Percentiles rank a stretch among this genome's conserved stretches.
Conservation (phyloP, 2,797 vertebrate species). For the Microctenopoma steveboyesi region DNA sequence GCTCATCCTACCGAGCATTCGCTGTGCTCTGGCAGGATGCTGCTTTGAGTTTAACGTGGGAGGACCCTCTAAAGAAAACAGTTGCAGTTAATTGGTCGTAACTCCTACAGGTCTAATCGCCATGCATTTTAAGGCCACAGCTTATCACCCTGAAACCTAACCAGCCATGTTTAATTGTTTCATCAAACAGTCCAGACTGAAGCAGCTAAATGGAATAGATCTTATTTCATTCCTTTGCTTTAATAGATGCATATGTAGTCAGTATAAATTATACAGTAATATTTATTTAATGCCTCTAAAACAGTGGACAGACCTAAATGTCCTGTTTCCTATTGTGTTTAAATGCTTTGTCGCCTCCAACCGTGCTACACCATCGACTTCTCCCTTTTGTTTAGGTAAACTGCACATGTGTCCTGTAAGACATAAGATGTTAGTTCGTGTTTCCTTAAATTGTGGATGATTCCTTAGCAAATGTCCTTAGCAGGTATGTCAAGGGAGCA, state of each 20-base stretch:
- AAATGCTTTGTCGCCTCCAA: too few relatives aligned
- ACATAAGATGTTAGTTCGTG: slow-evolving; percentile 1
- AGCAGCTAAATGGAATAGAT: background rate
- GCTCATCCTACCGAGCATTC: slow-evolving; percentile 8
- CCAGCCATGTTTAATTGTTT: slow-evolving; percentile 23
- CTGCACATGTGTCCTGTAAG: background rate
- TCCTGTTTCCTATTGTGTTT: too few relatives aligned
- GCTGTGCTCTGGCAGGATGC: slow-evolving; percentile 24
- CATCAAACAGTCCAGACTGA: background rate
- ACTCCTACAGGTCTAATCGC: slow-evolving; percentile 22
- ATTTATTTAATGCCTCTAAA: background rate
- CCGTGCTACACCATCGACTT: background rate
- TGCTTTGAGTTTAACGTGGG: slow-evolving; percentile 18
- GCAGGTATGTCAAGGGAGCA: slow-evolving; percentile 39
- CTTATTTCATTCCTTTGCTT: background rate
- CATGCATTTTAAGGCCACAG: slow-evolving; percentile 17
- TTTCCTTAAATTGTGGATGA: background rate
- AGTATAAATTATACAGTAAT: too few relatives aligned
- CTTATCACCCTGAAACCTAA: slow-evolving; percentile 30
- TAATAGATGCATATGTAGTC: background rate
- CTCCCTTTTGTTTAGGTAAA: background rate
- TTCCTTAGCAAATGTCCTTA: slow-evolving; percentile 36
- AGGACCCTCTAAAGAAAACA: slow-evolving; percentile 20
- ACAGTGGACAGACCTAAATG: background rate
- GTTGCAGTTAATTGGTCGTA: slow-evolving; percentile 30